Evolutionary conservation across 2,113 vertebrate genomes (phyloP), one percentile per base, ranked within the genome.

Genomic region (Pseudorasbora parva): DNA sequence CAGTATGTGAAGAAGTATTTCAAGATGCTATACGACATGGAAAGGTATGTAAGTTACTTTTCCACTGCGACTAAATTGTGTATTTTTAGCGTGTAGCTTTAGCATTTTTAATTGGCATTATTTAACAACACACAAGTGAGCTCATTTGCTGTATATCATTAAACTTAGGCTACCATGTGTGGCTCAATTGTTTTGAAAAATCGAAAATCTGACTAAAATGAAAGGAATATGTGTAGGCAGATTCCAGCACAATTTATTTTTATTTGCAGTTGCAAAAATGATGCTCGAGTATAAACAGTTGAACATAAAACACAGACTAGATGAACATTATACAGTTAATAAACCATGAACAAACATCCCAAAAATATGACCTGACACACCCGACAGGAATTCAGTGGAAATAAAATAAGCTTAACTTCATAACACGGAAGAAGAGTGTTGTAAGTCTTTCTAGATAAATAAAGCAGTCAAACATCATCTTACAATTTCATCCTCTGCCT

Each of bases 241-340:
- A 73, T 51, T 56, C 25, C 41, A 79, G 77, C 5, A 21, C 14
- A 27, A 66, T 45, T 49, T 30, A 1, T 75, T 74, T 86, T 83
- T 45, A 86, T 86, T 86, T 83, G 68, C 43, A 23, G 78, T 56
- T 75, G 45, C 47, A 80, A 47, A 75, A n/a, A 78, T 23, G 17
- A 76, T 64, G 66, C 27, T 64, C 30, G 21, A 80, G 77, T 69
- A 33, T 27, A 78, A 86, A 82, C 49, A 33, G 79, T 47, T 82
- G 17, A 78, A 8, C 47, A 5, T 68, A 77, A 45, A 78, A 82
- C 54, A 30, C 43, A 6, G 19, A 41, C 23, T 7, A 60, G 7
- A 45, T 59, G 17, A 56, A 62, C 14, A 59, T 45, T 45, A 71
- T 27, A 30, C 15, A 12, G 11, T 21, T 12, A 64, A 25, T 15